Evolutionary conservation across 2,888 invertebrate species (phyloP).

Genomic region (Strigamia crassipes): DNA sequence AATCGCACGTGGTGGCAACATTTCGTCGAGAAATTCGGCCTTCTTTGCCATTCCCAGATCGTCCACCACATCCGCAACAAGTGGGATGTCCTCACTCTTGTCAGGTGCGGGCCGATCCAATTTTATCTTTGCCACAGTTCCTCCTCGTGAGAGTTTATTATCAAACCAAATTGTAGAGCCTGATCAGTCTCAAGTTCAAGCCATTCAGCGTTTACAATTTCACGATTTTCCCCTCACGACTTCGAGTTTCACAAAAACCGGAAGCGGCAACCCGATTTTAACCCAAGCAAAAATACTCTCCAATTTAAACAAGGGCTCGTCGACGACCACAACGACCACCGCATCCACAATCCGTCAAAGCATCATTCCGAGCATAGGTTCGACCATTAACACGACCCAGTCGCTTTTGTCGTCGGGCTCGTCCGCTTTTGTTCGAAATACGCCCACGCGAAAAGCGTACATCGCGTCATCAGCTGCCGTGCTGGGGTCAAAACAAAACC

Average conservation of each 20-base stretch:
- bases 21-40: constrained; percentile 39
- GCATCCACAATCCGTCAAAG: constrained; percentile 34
- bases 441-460: constrained; percentile 11
- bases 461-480: background rate
- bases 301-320: constrained; percentile 47
- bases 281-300: constrained; percentile 54
- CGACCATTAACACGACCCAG: constrained; percentile 12
- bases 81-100: constrained; percentile 19
- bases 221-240: constrained; percentile 56
- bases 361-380: background rate
- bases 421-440: constrained; percentile 44
- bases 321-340: constrained; percentile 16
- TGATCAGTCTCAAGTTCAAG: constrained; percentile 53
- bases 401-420: constrained; percentile 36
- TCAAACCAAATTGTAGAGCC: constrained; percentile 47
- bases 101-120: background rate
- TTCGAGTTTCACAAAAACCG: constrained; percentile 51
- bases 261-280: constrained; percentile 51
- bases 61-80: background rate
- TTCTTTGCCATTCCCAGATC: constrained; percentile 44
- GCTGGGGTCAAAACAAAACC: background rate
- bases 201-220: constrained; percentile 56
- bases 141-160: background rate
- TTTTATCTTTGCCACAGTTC: background rate
- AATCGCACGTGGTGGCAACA: background rate